phyloP scores from a whole-genome alignment of 2,888 invertebrate genomes.

The Thelaira solivaga region DNA sequence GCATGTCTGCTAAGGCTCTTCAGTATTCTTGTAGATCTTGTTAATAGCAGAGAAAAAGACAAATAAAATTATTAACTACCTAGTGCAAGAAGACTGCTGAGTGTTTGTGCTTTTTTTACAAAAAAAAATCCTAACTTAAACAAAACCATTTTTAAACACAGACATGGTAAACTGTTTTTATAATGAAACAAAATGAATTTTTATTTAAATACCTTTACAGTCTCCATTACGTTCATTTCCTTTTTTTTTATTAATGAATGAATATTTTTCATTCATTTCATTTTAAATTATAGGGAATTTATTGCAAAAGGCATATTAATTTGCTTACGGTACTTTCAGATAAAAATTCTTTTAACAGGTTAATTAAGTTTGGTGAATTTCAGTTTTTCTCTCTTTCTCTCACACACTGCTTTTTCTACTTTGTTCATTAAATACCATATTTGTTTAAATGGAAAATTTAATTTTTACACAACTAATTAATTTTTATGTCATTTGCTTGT shows the following conservation, averaged over 20 bases:
- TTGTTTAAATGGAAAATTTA: background rate
- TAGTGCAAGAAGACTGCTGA: too few relatives aligned
- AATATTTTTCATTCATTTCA: background rate
- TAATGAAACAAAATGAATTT: background rate
- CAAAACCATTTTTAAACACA: too few relatives aligned
- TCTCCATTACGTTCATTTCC: background rate
- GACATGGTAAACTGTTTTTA: too few relatives aligned
- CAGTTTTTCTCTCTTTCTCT: background rate
- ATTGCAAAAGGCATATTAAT: slow-evolving; percentile 9
- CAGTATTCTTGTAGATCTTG: too few relatives aligned
- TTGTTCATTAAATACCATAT: background rate
- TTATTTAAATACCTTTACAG: background rate
- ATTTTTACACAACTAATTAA: slow-evolving; percentile 13
- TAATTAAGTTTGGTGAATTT: slow-evolving; percentile 21
- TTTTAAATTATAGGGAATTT: background rate
- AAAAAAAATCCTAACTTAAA: too few relatives aligned
- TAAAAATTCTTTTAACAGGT: background rate
- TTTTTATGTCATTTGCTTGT: slow-evolving; percentile 20
- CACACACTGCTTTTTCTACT: too few relatives aligned
- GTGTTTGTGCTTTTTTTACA: too few relatives aligned
- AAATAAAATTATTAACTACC: too few relatives aligned
- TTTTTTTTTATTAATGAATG: background rate
- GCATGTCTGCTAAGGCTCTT: too few relatives aligned
- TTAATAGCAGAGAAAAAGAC: too few relatives aligned
- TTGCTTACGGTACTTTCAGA: background rate